phyloP scores from a whole-genome alignment of 2,113 vertebrate species.

The Amia ocellicauda region DNA sequence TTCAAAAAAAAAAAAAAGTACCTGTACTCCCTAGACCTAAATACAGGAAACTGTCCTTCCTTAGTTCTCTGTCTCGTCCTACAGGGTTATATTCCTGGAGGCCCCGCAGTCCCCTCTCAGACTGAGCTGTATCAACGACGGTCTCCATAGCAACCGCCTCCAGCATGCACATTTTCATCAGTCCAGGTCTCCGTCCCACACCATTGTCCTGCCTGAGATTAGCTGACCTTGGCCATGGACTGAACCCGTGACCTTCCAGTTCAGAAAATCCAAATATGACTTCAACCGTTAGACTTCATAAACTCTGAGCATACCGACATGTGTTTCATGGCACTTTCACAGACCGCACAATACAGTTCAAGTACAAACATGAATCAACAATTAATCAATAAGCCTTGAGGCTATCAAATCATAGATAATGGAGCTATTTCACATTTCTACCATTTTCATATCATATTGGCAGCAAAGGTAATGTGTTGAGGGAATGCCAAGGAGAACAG shows the following conservation, averaged over 20 bases:
- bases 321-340: no score
- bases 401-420: no score
- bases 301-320: no score
- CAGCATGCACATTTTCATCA: not conserved
- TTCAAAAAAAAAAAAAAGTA: constrained; percentile 2
- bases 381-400: no score
- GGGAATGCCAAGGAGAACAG: no score
- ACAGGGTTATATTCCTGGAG: not conserved
- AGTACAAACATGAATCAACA: no score
- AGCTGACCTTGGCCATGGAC: constrained; percentile 16
- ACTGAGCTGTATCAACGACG: not conserved
- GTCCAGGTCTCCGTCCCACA: not conserved
- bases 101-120: not conserved
- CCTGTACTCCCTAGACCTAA: not conserved
- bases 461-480: no score
- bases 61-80: constrained; percentile 1
- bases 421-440: no score
- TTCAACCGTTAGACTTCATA: no score
- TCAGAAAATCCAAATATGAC: not conserved
- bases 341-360: no score
- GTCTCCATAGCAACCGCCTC: constrained; percentile 5
- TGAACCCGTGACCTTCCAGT: not conserved
- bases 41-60: constrained; percentile 16
- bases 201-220: constrained; percentile 7
- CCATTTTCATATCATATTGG: no score